Percentiles rank a stretch among this genome's conserved stretches.
These are phyloP conservation scores for Chelon auratus DNA, from an alignment of 2,797 vertebrate genomes.

Conservation along the genomic window DNA sequence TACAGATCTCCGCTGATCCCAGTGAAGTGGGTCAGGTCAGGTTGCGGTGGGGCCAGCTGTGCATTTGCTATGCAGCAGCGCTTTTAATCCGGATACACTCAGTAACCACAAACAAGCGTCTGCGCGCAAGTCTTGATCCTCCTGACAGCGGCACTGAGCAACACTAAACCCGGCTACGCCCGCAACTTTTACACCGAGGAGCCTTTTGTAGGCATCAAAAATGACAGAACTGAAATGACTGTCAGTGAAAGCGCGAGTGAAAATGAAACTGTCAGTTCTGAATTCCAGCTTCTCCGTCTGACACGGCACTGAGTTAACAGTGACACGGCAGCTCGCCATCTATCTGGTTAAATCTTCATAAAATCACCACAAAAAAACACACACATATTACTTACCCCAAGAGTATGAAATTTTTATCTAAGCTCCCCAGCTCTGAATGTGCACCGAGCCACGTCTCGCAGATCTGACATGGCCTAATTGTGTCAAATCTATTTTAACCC, in stretches of 20 bases:
- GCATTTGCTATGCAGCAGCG: slow-evolving; percentile 20
- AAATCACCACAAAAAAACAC: slow-evolving; percentile 9
- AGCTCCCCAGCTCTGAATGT: slow-evolving; percentile 49
- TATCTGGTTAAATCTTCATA: slow-evolving; percentile 36
- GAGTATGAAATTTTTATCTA: slow-evolving; percentile 52
- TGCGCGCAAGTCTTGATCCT: slow-evolving; percentile 16
- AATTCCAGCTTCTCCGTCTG: slow-evolving; percentile 18
- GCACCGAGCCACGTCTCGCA: slow-evolving; percentile 61
- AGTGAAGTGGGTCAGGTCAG: slow-evolving; percentile 46
- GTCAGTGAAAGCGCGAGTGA: not conserved
- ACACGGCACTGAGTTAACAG: slow-evolving; percentile 16
- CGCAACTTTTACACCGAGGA: slow-evolving; percentile 2
- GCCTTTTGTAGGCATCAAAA: not conserved
- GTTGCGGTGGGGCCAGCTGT: slow-evolving; percentile 10
- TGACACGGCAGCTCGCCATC: slow-evolving; percentile 23
- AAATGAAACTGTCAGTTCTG: slow-evolving; percentile 18
- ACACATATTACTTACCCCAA: slow-evolving; percentile 38
- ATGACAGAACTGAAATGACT: slow-evolving; percentile 1
- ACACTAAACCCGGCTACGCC: not conserved
- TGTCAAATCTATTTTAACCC: slow-evolving; percentile 79
- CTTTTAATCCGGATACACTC: slow-evolving; percentile 23
- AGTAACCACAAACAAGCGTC: slow-evolving; percentile 29
- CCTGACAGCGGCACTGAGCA: slow-evolving; percentile 8
- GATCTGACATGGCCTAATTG: slow-evolving; percentile 80
- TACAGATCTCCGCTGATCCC: slow-evolving; percentile 48